Conservation (phyloP, 2,113 vertebrate genomes). For the Zosterops borbonicus region DNA sequence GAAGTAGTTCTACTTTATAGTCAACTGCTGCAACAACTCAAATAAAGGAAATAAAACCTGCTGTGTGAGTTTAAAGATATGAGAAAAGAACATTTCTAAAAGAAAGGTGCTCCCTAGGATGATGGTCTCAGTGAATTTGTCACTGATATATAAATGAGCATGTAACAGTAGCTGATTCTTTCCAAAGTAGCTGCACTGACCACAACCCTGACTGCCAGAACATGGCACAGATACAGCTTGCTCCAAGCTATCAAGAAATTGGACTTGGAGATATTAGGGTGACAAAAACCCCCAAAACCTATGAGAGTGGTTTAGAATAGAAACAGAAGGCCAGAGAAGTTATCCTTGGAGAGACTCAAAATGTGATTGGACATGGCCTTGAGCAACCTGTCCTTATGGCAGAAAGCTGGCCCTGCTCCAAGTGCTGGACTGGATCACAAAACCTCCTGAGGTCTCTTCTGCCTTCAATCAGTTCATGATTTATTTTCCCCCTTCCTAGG, state of each 20-base stretch:
- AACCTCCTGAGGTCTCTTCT: background rate
- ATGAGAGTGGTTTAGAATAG: accelerated
- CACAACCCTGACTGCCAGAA: background rate
- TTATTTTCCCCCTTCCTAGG: background rate
- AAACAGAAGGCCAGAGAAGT: background rate
- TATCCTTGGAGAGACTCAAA: background rate
- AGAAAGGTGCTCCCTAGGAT: background rate
- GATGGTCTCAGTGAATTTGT: background rate
- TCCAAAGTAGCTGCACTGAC: background rate
- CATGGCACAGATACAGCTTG: background rate
- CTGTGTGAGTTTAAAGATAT: background rate
- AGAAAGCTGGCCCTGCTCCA: accelerated
- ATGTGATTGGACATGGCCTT: background rate
- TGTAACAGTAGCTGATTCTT: background rate
- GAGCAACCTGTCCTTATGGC: background rate
- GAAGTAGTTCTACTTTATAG: background rate
- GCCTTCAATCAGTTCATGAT: background rate
- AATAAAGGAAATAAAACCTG: background rate
- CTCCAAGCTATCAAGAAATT: background rate
- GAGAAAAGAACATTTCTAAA: background rate
- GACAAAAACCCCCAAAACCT: background rate
- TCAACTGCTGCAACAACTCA: background rate
- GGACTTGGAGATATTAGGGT: background rate
- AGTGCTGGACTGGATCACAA: background rate
- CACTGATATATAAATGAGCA: accelerated